A percentile compares a stretch with the other conserved stretches of the same genome.
Conservation (phyloP, 2,797 vertebrate genomes). For the Gadopsis bispinosus region DNA sequence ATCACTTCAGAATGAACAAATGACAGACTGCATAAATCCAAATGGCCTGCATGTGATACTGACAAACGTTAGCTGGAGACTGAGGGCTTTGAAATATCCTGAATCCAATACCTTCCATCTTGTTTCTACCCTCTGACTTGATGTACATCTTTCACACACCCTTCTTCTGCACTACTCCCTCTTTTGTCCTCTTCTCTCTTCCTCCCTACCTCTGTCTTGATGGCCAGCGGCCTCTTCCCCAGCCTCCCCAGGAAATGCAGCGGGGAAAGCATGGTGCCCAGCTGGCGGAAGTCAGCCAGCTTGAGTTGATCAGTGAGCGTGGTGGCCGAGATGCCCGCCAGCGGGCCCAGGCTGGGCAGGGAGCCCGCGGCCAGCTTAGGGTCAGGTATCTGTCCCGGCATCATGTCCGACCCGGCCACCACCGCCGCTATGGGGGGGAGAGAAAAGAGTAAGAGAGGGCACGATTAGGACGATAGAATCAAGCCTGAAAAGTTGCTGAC, state of each 20-base stretch:
- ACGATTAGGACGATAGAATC: conserved; percentile 15
- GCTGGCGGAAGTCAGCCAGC: conserved; percentile 91
- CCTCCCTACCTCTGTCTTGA: conserved; percentile 92
- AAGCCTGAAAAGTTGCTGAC: conserved; percentile 17
- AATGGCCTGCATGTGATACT: not conserved
- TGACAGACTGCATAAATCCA: not conserved
- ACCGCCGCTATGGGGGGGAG: conserved; percentile 61
- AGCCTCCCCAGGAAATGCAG: conserved; percentile 92
- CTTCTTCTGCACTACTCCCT: conserved; percentile 13
- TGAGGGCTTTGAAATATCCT: not conserved
- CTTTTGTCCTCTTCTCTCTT: conserved; percentile 1
- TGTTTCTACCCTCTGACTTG: conserved; percentile 3
- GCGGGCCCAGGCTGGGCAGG: conserved; percentile 89
- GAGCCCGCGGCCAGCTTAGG: conserved; percentile 92
- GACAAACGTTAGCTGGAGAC: not conserved
- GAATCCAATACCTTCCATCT: not conserved
- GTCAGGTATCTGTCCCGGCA: conserved; percentile 97
- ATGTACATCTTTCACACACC: conserved; percentile 17
- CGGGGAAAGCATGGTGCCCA: conserved; percentile 91
- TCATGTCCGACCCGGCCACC: conserved; percentile 89
- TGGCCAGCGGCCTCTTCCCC: conserved; percentile 90
- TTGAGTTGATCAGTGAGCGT: conserved; percentile 93
- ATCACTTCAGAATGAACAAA: conserved; percentile 10
- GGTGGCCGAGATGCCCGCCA: conserved; percentile 91
- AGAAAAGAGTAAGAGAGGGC: conserved; percentile 27